Base-by-base conservation (phyloP, 2,113 vertebrate species). In the Elephas maximus region DNA sequence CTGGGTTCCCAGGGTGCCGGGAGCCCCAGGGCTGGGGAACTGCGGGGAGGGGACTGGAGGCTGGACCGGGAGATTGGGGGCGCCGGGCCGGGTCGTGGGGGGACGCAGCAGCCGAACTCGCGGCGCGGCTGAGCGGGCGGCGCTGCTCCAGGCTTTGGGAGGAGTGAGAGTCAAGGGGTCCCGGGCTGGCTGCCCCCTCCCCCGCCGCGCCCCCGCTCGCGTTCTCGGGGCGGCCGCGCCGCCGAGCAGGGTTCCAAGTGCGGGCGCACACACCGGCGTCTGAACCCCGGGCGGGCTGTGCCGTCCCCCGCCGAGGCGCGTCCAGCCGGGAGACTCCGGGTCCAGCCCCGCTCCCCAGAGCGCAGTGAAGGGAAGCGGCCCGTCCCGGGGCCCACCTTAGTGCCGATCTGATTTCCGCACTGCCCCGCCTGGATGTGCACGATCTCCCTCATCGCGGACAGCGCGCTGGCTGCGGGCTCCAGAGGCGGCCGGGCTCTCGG, bases 371-470 rank as follows among this genome's bases (percentile, higher is more conserved):
- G 15, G 11, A 33, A 33, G 12, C 30, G 8, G 67, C 28, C 60
- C 6, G 11, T 4, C 67, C 67, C 12, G 11, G 11, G 1, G 33
- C 97, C 51, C 94, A 99, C 99, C 99, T 99, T 99, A 62, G 99
- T 99, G 41, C 99, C 99, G 74, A 99, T 99, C 98, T 99, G 99
- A 97, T 99, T 99, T 10, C 99, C 99, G 37, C 99, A 99, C 96
- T 99, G 99, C 48, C 99, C 99, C 41, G 99, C 99, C 98, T 99
- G 99, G 98, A 99, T 99, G 97, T 99, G 99, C 79, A 99, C 99
- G 37, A 99, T 99, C 96, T 99, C 99, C 95, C 99, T 99, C 99
- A 99, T 99, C 92, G 91, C 94, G 94, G 48, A 92, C 77, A 88
- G 89, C n/a, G 37, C n/a, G 41, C 41, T 14, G 88, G 80, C 89